Evolutionary conservation across 2,113 vertebrate genomes (phyloP).

Genomic region (Damaliscus lunatus): DNA sequence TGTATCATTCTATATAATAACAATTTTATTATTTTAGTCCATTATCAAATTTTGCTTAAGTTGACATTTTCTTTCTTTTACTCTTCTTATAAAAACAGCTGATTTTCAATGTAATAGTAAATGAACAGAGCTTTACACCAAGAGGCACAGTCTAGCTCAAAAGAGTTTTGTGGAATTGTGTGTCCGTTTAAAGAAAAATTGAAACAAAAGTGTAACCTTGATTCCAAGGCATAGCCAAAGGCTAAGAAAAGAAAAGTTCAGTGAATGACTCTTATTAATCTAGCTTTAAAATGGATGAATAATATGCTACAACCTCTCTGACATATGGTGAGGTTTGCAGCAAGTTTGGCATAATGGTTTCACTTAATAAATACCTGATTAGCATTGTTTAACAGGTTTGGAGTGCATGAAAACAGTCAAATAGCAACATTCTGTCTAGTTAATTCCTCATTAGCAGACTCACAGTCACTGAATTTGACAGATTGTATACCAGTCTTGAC

Average conservation of each 20-base stretch:
- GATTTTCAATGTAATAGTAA: neutral
- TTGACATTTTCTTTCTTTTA: neutral
- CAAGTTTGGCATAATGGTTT: constrained; percentile 83
- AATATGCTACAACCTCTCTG: constrained; percentile 84
- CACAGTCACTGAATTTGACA: constrained; percentile 78
- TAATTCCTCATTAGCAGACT: constrained; percentile 86
- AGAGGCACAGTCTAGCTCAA: neutral
- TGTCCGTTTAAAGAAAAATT: constrained; percentile 58
- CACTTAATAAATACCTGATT: constrained; percentile 88
- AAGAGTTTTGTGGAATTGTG: neutral
- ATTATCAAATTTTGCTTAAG: neutral
- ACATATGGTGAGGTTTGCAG: constrained; percentile 79
- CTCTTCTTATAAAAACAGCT: neutral
- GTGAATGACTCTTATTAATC: constrained; percentile 81
- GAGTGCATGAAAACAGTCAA: constrained; percentile 82
- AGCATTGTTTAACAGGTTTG: constrained; percentile 85
- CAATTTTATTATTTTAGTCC: neutral
- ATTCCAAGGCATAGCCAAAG: constrained; percentile 72
- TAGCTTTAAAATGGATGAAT: constrained; percentile 82
- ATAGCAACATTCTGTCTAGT: constrained; percentile 80
- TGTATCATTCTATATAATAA: neutral
- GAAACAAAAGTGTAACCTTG: constrained; percentile 79
- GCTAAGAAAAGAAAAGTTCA: constrained; percentile 76
- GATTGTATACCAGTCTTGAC: constrained; percentile 81
- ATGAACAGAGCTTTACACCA: neutral